Conservation (phyloP, 2,113 vertebrate genomes). For the Oncorhynchus gorbuscha region DNA sequence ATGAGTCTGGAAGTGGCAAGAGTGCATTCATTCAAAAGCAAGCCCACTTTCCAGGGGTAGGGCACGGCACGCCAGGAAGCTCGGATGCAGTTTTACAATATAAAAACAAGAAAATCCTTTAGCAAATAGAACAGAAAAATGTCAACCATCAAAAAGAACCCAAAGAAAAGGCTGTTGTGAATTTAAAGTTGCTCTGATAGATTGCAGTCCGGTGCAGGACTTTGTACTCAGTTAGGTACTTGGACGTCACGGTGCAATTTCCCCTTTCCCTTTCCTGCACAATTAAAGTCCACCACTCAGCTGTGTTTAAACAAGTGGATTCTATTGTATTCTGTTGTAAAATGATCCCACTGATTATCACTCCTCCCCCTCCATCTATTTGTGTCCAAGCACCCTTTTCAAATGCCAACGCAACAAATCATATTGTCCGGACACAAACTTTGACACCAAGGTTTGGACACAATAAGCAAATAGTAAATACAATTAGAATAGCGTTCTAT, state of each 20-base stretch:
- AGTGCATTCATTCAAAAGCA: neutral
- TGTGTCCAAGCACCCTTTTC: slow-evolving; percentile 8
- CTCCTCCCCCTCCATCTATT: neutral
- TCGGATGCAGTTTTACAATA: slow-evolving; percentile 32
- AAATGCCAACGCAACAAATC: slow-evolving; percentile 29
- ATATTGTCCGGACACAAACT: neutral
- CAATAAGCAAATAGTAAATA: slow-evolving; percentile 41
- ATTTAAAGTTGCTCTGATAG: neutral
- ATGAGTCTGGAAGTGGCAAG: neutral
- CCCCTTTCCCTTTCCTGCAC: slow-evolving; percentile 68
- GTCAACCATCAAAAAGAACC: neutral
- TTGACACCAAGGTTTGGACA: slow-evolving; percentile 27
- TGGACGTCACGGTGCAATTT: slow-evolving; percentile 48
- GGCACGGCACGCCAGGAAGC: slow-evolving; percentile 7
- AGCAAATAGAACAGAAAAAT: neutral
- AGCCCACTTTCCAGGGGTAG: slow-evolving; percentile 13
- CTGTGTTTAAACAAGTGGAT: slow-evolving; percentile 31
- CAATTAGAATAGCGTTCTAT: slow-evolving; percentile 37
- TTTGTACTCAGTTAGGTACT: neutral
- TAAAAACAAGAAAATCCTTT: slow-evolving; percentile 16
- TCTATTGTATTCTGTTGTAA: slow-evolving; percentile 34
- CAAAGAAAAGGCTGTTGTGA: neutral
- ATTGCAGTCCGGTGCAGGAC: neutral
- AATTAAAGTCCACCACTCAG: slow-evolving; percentile 30
- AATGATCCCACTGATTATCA: neutral